Conservation (phyloP, 1,140 invertebrate species). For the Diorhabda elongata region DNA sequence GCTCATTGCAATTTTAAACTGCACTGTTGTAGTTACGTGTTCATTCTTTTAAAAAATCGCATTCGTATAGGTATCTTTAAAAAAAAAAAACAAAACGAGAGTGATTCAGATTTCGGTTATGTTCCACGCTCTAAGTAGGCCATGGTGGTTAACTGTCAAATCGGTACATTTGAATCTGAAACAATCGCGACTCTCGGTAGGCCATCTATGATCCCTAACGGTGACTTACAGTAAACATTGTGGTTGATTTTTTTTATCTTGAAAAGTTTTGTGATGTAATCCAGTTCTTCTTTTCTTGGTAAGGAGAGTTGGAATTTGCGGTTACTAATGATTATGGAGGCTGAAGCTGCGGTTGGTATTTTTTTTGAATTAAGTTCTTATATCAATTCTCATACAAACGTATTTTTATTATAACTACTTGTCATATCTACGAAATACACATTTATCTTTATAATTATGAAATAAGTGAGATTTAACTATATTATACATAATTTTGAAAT, state of each 20-base stretch:
- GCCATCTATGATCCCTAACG: conserved; percentile 16
- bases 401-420: too few species aligned
- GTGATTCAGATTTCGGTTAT: conserved; percentile 12
- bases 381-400: too few species aligned
- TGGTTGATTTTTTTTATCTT: conserved; percentile 4
- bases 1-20: conserved; percentile 26
- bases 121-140: conserved; percentile 8
- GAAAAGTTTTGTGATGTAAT: not conserved
- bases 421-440: too few species aligned
- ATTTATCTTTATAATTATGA: too few species aligned
- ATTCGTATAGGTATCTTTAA: not conserved
- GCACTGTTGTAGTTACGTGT: conserved; percentile 19
- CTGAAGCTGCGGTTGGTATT: conserved; percentile 18
- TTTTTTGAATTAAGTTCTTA: not conserved
- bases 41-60: conserved; percentile 15
- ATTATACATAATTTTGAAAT: too few species aligned
- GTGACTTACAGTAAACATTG: not conserved
- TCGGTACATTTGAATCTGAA: conserved; percentile 16
- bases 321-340: conserved; percentile 17
- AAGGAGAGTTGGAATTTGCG: not conserved
- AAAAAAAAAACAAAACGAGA: not conserved
- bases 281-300: not conserved
- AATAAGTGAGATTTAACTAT: too few species aligned
- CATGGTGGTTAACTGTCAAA: conserved; percentile 21
- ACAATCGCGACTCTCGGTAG: conserved; percentile 11